Conservation (phyloP, 53 echinoderm and acorn worm genomes). For the Henricia sp. region DNA sequence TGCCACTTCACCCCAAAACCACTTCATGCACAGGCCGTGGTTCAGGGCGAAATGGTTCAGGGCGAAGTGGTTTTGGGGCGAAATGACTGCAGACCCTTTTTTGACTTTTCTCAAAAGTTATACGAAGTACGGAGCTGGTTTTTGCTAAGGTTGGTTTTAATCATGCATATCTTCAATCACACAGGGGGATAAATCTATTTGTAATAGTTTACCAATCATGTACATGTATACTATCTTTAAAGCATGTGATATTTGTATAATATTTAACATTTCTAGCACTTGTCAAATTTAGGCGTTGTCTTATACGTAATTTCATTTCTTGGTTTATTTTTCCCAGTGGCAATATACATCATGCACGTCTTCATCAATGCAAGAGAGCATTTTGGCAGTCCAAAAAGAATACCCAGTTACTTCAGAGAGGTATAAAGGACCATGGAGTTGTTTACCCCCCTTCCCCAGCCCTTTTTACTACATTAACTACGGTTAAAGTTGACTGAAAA, state of each 20-base stretch:
- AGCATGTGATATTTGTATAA: neutral
- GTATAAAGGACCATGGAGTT: constrained; percentile 37
- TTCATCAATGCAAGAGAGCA: constrained; percentile 82
- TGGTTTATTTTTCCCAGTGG: constrained; percentile 68
- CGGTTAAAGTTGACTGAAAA: neutral
- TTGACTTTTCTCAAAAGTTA: no score
- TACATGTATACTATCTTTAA: neutral
- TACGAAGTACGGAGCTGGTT: no score
- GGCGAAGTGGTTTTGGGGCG: no score
- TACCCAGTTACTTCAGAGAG: constrained; percentile 26
- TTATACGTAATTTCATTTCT: neutral
- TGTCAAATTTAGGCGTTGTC: neutral
- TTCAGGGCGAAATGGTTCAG: no score
- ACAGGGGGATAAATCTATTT: no score
- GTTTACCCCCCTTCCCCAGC: neutral
- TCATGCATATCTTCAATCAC: no score
- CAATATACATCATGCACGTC: constrained; percentile 85
- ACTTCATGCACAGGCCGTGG: no score
- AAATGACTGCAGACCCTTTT: no score
- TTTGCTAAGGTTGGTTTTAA: no score
- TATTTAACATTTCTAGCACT: neutral
- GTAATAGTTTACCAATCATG: no score
- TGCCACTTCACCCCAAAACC: no score
- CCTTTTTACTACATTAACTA: neutral
- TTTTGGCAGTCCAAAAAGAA: constrained; percentile 77